Conservation (phyloP, 1,140 invertebrate genomes). For the Drosophila setifemur region DNA sequence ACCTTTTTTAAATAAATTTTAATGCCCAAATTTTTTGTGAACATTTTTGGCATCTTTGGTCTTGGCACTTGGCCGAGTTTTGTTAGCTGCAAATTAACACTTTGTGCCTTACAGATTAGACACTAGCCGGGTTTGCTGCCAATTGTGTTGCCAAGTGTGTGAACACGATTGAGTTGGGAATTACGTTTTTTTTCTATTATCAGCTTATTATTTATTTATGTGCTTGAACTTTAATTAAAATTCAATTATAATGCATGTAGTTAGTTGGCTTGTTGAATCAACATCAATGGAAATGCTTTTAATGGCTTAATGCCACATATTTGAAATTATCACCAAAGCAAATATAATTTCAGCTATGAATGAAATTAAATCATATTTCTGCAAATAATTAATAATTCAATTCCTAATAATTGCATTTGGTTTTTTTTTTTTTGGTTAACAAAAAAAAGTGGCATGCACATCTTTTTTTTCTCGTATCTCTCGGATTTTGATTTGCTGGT, state of each 20-base stretch:
- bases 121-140: conserved; percentile 35
- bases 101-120: conserved; percentile 58
- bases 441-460: too few relatives aligned
- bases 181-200: not conserved
- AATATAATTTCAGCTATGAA: too few relatives aligned
- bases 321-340: too few relatives aligned
- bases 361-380: too few relatives aligned
- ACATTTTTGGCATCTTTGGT: conserved; percentile 3
- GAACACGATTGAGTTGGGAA: conserved; percentile 60
- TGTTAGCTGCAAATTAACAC: conserved; percentile 49
- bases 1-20: not conserved
- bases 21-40: not conserved
- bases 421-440: too few relatives aligned
- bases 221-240: too few relatives aligned
- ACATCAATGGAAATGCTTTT: not conserved
- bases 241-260: too few relatives aligned
- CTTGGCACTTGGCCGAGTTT: conserved; percentile 43
- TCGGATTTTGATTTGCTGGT: not conserved
- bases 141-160: conserved; percentile 64
- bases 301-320: too few relatives aligned
- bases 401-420: too few relatives aligned
- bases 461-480: not conserved
- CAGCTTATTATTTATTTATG: not conserved
- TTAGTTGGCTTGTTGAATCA: too few relatives aligned
- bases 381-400: too few relatives aligned